Percentiles rank a stretch among this genome's conserved stretches.
phyloP scores from a whole-genome alignment of 2,797 vertebrate species.

The Capromys pilorides region DNA sequence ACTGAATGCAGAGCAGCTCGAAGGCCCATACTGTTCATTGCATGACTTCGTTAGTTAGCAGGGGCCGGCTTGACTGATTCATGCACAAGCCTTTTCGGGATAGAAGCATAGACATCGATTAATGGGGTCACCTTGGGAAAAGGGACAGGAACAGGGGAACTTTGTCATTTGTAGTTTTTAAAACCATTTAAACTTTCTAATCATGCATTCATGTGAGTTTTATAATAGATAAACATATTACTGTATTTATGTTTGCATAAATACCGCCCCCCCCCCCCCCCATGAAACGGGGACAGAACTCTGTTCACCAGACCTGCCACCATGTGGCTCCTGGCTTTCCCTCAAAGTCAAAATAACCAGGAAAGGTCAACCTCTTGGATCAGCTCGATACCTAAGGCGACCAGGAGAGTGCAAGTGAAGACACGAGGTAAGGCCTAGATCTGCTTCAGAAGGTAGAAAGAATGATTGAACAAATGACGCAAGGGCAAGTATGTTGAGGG shows the following conservation, averaged over 20 bases:
- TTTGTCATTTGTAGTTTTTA: neutral
- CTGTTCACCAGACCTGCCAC: neutral
- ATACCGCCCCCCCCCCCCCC: no score
- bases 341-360: neutral
- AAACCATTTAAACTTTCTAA: constrained; percentile 36
- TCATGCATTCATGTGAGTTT: neutral
- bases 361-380: neutral
- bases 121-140: neutral
- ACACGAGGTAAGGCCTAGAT: neutral
- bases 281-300: no score
- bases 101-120: constrained; percentile 6
- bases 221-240: neutral
- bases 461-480: neutral
- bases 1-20: neutral
- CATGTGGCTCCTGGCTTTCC: neutral
- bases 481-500: neutral
- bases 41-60: neutral
- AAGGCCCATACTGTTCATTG: neutral
- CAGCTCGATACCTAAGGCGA: neutral
- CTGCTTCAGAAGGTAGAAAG: neutral
- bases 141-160: neutral
- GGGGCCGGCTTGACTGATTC: neutral
- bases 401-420: neutral
- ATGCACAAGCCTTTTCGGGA: neutral
- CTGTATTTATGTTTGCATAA: constrained; percentile 23